Conservation (phyloP, 2,797 vertebrate genomes). For the Lutjanus campechanus region DNA sequence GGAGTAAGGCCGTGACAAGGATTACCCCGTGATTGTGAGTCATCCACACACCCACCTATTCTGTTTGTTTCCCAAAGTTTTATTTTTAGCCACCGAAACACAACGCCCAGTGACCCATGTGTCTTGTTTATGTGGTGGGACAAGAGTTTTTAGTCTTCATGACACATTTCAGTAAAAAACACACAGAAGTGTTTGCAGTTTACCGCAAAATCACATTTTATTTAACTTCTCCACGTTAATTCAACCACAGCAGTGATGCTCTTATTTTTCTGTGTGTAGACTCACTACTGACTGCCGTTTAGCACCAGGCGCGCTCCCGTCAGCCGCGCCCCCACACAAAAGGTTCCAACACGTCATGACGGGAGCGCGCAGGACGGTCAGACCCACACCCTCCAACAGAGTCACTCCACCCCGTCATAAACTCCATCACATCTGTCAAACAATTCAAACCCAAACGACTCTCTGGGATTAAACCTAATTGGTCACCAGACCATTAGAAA, state of each 20-base stretch:
- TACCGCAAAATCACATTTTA: neutral
- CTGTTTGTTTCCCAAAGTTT: conserved; percentile 54
- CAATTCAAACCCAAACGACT: neutral
- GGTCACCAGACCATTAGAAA: neutral
- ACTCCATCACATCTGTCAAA: conserved; percentile 33
- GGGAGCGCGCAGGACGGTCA: conserved; percentile 54
- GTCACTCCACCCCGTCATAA: conserved; percentile 35
- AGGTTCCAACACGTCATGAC: conserved; percentile 69
- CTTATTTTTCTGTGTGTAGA: neutral
- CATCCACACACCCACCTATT: conserved; percentile 65
- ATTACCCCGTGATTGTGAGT: conserved; percentile 63
- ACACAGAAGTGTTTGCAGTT: neutral
- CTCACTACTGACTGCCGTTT: neutral
- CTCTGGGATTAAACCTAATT: neutral
- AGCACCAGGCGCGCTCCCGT: conserved; percentile 49
- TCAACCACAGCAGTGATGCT: neutral
- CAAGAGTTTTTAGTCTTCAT: conserved; percentile 19
- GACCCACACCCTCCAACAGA: conserved; percentile 27
- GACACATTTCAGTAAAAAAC: neutral
- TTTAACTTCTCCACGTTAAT: too few species aligned
- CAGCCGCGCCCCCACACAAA: conserved; percentile 63
- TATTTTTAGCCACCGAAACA: conserved; percentile 69
- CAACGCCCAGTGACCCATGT: conserved; percentile 25
- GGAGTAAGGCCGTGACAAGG: conserved; percentile 39
- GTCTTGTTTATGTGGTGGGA: conserved; percentile 2